These are phyloP conservation scores for Callionymus lyra DNA, from an alignment of 2,113 vertebrate species.

Conservation along the genomic window DNA sequence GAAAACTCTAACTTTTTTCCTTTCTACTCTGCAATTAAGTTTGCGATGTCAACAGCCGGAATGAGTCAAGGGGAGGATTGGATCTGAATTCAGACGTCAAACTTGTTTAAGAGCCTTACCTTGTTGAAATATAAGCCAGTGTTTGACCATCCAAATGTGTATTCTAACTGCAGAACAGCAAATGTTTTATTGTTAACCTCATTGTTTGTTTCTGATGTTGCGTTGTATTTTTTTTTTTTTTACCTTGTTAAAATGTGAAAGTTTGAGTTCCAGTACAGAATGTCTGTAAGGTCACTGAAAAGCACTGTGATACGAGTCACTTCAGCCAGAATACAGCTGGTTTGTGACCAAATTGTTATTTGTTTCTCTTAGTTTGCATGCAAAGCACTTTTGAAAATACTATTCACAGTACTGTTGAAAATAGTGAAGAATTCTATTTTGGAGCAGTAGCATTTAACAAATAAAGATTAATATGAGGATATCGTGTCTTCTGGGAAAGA, in stretches of 20 bases:
- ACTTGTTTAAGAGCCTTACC: constrained; percentile 22
- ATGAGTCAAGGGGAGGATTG: no score
- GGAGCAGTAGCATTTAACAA: constrained; percentile 14
- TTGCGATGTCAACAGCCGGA: no score
- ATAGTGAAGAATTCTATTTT: constrained; percentile 19
- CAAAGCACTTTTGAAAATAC: no score
- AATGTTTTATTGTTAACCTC: not conserved
- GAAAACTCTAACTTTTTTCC: no score
- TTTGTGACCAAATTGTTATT: constrained; percentile 3
- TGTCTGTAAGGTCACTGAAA: constrained; percentile 11
- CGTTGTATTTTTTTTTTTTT: constrained; percentile 3
- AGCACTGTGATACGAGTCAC: constrained; percentile 33
- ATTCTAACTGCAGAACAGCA: constrained; percentile 8
- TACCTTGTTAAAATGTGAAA: constrained; percentile 13
- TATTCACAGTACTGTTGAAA: no score
- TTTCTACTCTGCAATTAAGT: no score
- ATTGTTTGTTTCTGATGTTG: constrained; percentile 18
- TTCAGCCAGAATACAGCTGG: constrained; percentile 8
- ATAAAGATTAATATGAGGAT: constrained; percentile 14
- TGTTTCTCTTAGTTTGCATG: constrained; percentile 9
- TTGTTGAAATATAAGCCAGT: constrained; percentile 3
- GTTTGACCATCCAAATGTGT: constrained; percentile 26
- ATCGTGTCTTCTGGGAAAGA: constrained; percentile 11
- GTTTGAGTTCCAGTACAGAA: constrained; percentile 16
- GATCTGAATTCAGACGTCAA: no score